Conservation (phyloP, 2,113 vertebrate genomes). For the Rhinolophus ferrumequinum region DNA sequence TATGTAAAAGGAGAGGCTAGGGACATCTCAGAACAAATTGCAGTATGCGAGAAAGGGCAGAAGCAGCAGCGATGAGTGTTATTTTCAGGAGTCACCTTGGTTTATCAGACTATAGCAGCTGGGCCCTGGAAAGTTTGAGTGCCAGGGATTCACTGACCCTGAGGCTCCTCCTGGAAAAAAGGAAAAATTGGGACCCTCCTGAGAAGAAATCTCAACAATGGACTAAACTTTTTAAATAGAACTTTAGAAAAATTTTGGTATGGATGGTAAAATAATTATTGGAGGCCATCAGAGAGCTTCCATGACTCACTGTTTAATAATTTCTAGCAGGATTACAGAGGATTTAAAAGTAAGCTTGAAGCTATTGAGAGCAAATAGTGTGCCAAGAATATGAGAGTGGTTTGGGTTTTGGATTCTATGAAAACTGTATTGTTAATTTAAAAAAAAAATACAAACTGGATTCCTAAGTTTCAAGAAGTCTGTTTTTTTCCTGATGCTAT, state of each 20-base stretch:
- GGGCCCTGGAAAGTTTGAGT: neutral
- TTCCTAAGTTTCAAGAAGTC: slow-evolving; percentile 42
- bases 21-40: slow-evolving; percentile 25
- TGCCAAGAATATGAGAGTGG: slow-evolving; percentile 71
- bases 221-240: slow-evolving; percentile 50
- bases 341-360: slow-evolving; percentile 77
- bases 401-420: slow-evolving; percentile 59
- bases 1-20: neutral
- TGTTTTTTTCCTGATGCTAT: slow-evolving; percentile 64
- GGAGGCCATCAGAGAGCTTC: slow-evolving; percentile 70
- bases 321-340: slow-evolving; percentile 78
- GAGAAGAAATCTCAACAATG: slow-evolving; percentile 59
- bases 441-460: slow-evolving; percentile 27
- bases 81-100: neutral
- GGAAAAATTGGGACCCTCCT: slow-evolving; percentile 3
- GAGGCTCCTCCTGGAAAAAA: neutral
- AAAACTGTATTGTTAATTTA: slow-evolving; percentile 69
- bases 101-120: slow-evolving; percentile 49
- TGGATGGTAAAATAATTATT: slow-evolving; percentile 75
- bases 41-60: neutral
- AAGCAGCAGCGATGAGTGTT: neutral
- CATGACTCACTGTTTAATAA: slow-evolving; percentile 75
- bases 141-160: neutral
- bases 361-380: slow-evolving; percentile 67
- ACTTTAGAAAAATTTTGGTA: slow-evolving; percentile 48